phyloP scores from a whole-genome alignment of 2,113 vertebrate species.

The Neofelis nebulosa region DNA sequence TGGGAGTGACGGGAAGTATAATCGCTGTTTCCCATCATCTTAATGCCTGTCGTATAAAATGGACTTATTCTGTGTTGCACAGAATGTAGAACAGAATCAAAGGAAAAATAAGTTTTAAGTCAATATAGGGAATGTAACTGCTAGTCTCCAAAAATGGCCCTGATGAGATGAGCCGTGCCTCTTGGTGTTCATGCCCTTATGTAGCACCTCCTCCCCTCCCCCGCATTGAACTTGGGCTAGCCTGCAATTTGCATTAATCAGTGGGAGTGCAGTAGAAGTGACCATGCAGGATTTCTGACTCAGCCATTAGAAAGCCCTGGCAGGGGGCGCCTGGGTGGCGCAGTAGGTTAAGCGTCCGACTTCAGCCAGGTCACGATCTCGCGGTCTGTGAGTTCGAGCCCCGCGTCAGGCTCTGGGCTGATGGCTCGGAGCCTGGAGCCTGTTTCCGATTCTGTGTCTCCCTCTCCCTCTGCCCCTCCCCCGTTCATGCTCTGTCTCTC shows the following conservation, averaged over 20 bases:
- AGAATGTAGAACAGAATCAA: neutral
- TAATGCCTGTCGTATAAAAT: neutral
- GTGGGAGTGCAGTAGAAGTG: neutral
- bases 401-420: no score
- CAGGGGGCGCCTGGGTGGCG: no score
- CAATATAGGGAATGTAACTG: neutral
- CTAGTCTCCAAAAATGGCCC: neutral
- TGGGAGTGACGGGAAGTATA: neutral
- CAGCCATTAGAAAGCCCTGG: neutral
- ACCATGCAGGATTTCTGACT: neutral
- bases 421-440: no score
- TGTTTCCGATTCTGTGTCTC: no score
- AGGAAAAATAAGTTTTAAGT: neutral
- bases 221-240: neutral
- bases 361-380: no score
- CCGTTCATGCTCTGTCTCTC: no score
- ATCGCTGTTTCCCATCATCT: slow-evolving; percentile 1
- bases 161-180: neutral
- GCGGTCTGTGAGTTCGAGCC: no score
- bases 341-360: no score
- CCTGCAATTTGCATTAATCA: neutral
- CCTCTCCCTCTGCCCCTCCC: no score
- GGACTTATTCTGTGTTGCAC: neutral
- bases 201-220: no score
- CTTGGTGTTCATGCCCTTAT: neutral